phyloP scores from a whole-genome alignment of 30 jellyfish, hydroid and myxozoan genomes.

The Aurelia sp. region DNA sequence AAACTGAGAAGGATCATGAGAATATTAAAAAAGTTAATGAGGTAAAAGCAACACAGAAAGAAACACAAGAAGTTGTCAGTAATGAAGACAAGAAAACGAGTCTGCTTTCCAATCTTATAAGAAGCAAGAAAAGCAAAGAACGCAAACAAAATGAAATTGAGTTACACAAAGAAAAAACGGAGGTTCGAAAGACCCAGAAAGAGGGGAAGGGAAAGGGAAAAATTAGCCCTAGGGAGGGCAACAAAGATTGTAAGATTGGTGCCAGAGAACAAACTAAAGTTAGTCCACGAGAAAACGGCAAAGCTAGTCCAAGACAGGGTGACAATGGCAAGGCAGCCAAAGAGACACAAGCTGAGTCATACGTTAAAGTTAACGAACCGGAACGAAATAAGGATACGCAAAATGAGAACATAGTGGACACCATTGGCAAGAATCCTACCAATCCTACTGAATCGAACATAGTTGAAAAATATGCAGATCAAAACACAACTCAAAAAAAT shows the following conservation, averaged over 20 bases:
- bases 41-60: background rate
- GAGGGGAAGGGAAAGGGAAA: background rate
- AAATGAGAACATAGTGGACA: background rate
- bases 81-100: slow-evolving; percentile 51
- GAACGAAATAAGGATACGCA: background rate
- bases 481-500: background rate
- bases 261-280: background rate
- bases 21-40: background rate
- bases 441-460: background rate
- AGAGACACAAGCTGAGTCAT: background rate
- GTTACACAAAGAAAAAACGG: background rate
- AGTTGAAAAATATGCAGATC: background rate
- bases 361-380: background rate
- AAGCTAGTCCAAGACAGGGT: too few relatives aligned
- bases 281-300: background rate
- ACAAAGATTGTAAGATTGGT: background rate
- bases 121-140: slow-evolving; percentile 30
- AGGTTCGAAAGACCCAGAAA: background rate
- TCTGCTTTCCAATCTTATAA: slow-evolving; percentile 36
- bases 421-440: background rate
- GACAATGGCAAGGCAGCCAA: background rate
- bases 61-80: slow-evolving; percentile 19
- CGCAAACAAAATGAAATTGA: background rate
- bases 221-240: background rate
- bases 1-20: too few relatives aligned